A percentile compares a stretch with the other conserved stretches of the same genome.
These are phyloP conservation scores for Notodonta dromedarius DNA, from an alignment of 2,888 invertebrate species.

Conservation along the genomic window DNA sequence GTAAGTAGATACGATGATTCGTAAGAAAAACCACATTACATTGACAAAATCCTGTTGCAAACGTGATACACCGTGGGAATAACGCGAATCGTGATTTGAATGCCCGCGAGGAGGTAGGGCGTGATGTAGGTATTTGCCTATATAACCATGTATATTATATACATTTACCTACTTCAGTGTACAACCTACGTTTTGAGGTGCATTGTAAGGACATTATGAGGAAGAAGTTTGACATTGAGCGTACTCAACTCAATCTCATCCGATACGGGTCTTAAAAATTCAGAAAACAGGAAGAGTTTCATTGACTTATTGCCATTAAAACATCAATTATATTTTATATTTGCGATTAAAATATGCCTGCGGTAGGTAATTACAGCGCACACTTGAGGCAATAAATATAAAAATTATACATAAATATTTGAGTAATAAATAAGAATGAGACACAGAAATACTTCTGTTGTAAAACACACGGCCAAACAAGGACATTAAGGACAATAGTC, in stretches of 20 bases:
- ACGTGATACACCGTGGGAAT: constrained; percentile 36
- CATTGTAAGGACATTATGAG: neutral
- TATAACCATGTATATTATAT: neutral
- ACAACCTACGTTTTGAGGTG: neutral
- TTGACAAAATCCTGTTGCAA: constrained; percentile 10
- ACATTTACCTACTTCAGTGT: neutral
- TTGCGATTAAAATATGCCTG: neutral
- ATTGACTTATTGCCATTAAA: neutral
- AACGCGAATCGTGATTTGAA: constrained; percentile 31
- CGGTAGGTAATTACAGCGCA: too few species aligned
- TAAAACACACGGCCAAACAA: too few species aligned
- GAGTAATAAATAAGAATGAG: too few species aligned
- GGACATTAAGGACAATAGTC: too few species aligned
- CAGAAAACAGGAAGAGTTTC: neutral
- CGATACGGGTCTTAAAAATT: neutral
- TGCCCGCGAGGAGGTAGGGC: constrained; percentile 19
- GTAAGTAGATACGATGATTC: neutral
- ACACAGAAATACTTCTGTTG: too few species aligned
- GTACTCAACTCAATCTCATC: neutral
- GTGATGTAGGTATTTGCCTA: constrained; percentile 13
- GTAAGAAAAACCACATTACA: neutral
- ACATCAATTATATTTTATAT: neutral
- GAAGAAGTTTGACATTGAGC: neutral
- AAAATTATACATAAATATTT: too few species aligned
- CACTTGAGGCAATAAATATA: too few species aligned